Conservation (phyloP, 2,888 invertebrate genomes). For the Abrostola tripartita region DNA sequence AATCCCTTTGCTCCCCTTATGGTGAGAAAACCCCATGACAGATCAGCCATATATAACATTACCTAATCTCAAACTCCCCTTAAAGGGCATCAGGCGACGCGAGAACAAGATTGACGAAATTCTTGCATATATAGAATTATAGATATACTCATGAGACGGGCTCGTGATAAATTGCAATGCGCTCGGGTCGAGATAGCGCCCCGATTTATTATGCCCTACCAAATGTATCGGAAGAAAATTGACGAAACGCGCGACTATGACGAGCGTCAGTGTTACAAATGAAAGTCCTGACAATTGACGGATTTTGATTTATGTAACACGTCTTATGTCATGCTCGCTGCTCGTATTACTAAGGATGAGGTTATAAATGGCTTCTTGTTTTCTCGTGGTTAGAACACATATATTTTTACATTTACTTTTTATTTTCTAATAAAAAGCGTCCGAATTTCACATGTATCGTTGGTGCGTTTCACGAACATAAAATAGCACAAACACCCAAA, state of each 20-base stretch:
- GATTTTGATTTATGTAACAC: conserved; percentile 13
- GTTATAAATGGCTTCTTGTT: too few relatives aligned
- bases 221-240: conserved; percentile 34
- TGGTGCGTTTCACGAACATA: too few relatives aligned
- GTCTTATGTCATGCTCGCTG: not conserved
- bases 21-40: not conserved
- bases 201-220: not conserved
- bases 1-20: not conserved
- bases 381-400: too few relatives aligned
- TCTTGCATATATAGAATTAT: conserved; percentile 3
- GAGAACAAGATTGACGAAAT: conserved; percentile 19
- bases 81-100: not conserved
- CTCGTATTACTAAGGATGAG: too few relatives aligned
- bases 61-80: not conserved
- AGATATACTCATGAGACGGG: not conserved
- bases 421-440: too few relatives aligned
- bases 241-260: conserved; percentile 10
- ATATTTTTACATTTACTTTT: too few relatives aligned
- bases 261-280: not conserved
- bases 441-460: too few relatives aligned
- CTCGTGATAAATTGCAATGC: conserved; percentile 28
- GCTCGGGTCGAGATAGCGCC: conserved; percentile 14
- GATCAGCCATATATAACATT: not conserved
- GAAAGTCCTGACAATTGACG: not conserved
- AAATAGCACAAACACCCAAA: too few relatives aligned